Conservation (phyloP, 2,797 vertebrate species). For the Chelidonichthys spinosus region DNA sequence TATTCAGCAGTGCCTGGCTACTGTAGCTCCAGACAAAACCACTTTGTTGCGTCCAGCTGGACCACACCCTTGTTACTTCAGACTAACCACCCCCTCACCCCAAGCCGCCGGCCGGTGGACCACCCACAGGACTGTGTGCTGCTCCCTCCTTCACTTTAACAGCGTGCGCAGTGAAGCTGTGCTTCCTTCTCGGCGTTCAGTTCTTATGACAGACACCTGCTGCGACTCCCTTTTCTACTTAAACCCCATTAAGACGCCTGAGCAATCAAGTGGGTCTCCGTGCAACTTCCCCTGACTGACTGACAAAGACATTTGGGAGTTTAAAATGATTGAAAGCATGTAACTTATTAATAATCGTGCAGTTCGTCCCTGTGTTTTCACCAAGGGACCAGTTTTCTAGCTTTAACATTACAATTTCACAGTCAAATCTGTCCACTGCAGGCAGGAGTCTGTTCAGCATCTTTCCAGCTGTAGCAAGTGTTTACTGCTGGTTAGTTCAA, state of each 20-base stretch:
- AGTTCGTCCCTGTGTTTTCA: conserved; percentile 7
- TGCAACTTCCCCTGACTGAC: background rate
- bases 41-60: conserved; percentile 37
- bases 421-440: background rate
- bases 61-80: conserved; percentile 49
- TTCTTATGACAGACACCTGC: conserved; percentile 33
- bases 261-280: conserved; percentile 33
- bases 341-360: too few relatives aligned
- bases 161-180: conserved; percentile 34
- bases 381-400: conserved; percentile 31
- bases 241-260: conserved; percentile 41
- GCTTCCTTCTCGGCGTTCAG: conserved; percentile 18
- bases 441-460: background rate
- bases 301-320: background rate
- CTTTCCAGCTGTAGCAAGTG: conserved; percentile 34
- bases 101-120: conserved; percentile 11
- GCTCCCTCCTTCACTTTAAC: conserved; percentile 22
- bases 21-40: conserved; percentile 48
- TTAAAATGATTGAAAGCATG: background rate
- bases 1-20: conserved; percentile 24
- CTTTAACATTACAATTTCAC: conserved; percentile 27
- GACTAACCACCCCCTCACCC: conserved; percentile 12
- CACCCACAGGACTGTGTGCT: conserved; percentile 47
- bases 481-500: conserved; percentile 34
- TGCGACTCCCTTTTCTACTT: conserved; percentile 30